phyloP scores from a whole-genome alignment of 2,113 vertebrate species.

The Phalacrocorax carbo region DNA sequence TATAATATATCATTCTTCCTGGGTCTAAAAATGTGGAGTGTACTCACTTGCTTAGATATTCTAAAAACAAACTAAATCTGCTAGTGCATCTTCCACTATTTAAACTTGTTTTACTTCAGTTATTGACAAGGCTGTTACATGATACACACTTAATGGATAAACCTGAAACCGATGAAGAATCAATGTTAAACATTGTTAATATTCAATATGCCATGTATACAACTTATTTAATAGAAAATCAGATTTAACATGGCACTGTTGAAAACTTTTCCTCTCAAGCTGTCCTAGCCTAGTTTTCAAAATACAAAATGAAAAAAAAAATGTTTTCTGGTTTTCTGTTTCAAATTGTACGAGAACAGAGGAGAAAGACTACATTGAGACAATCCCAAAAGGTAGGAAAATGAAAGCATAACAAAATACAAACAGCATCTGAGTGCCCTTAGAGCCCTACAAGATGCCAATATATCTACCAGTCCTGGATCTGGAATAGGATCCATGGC shows the following conservation, averaged over 20 bases:
- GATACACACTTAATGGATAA: neutral
- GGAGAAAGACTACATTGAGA: neutral
- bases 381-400: neutral
- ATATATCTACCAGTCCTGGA: neutral
- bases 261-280: neutral
- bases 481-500: neutral
- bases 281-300: neutral
- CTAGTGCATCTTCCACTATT: neutral
- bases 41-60: neutral
- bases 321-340: neutral
- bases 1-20: neutral
- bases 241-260: neutral
- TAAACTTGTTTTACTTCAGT: neutral
- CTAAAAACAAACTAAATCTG: neutral
- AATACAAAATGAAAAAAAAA: neutral
- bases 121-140: neutral
- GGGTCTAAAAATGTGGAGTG: neutral
- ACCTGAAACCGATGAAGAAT: neutral
- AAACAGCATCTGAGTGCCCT: neutral
- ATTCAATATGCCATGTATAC: neutral
- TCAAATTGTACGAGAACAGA: neutral
- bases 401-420: neutral
- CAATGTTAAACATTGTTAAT: neutral
- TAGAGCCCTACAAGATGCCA: neutral
- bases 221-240: neutral